Evolutionary conservation across 2,113 vertebrate species (phyloP).

Genomic region (Bothrops jararaca): DNA sequence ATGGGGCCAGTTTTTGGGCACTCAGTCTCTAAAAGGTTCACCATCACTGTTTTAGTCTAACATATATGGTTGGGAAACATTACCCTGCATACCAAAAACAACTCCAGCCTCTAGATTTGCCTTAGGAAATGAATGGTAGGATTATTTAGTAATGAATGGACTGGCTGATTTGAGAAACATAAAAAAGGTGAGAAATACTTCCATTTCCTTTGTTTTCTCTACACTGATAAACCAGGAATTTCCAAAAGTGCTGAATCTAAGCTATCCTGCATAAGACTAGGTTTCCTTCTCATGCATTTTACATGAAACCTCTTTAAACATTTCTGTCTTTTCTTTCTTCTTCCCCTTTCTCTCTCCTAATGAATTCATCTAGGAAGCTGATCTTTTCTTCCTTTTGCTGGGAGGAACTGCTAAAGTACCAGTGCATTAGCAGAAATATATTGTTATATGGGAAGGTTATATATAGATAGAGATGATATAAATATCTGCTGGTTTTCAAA

Average conservation of each 20-base stretch:
- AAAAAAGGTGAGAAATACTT: constrained; percentile 13
- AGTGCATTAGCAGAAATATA: neutral
- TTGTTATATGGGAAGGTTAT: neutral
- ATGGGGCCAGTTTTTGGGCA: no score
- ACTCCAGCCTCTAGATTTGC: neutral
- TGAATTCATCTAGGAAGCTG: neutral
- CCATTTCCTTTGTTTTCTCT: neutral
- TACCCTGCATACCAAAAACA: neutral
- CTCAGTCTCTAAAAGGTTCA: no score
- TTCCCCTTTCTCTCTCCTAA: neutral
- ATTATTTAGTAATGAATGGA: constrained; percentile 1
- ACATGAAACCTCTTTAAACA: neutral
- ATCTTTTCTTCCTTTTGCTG: neutral
- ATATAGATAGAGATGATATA: neutral
- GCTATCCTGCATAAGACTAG: neutral
- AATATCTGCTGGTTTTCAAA: neutral
- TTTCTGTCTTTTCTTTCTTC: neutral
- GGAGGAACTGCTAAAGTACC: neutral
- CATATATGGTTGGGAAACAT: neutral
- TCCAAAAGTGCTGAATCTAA: neutral
- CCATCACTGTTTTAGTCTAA: neutral
- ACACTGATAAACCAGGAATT: constrained; percentile 3
- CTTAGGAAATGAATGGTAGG: constrained; percentile 26
- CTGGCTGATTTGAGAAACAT: constrained; percentile 28
- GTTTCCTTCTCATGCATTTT: constrained; percentile 1